Percentiles rank a stretch among this genome's conserved stretches.
These are phyloP conservation scores for Linnaemya tessellans DNA, from an alignment of 2,888 invertebrate species.

Conservation along the genomic window DNA sequence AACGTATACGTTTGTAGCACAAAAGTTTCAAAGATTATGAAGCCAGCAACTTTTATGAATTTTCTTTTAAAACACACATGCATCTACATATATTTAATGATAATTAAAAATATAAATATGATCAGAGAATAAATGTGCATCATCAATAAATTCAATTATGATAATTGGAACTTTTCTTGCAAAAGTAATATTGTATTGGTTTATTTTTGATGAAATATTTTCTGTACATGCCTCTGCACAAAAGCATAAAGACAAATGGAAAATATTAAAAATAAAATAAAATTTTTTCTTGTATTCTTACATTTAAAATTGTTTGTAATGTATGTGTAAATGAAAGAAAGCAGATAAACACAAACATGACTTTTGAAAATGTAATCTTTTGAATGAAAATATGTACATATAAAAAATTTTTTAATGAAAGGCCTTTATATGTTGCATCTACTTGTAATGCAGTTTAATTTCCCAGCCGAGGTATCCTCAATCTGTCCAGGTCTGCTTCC, in stretches of 20 bases:
- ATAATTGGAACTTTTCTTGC: slow-evolving; percentile 29
- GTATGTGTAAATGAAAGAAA: not conserved
- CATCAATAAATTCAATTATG: slow-evolving; percentile 29
- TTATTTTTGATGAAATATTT: not conserved
- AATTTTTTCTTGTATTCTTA: not conserved
- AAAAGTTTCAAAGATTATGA: not conserved
- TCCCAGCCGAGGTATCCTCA: too few relatives aligned
- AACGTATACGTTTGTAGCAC: not conserved
- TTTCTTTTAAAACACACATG: not conserved
- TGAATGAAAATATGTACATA: not conserved
- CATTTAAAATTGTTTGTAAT: not conserved
- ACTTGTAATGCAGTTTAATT: too few relatives aligned
- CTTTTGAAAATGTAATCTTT: not conserved
- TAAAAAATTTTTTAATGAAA: too few relatives aligned
- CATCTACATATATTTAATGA: not conserved
- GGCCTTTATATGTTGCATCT: too few relatives aligned
- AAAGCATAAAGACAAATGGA: not conserved
- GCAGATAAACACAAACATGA: not conserved
- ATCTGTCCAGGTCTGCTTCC: too few relatives aligned
- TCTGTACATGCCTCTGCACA: not conserved
- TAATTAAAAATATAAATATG: slow-evolving; percentile 1
- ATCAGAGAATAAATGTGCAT: not conserved
- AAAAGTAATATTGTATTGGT: slow-evolving; percentile 8
- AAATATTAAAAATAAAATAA: not conserved
- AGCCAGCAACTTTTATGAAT: not conserved